Base-by-base conservation (phyloP, 2,888 invertebrate genomes). In the Cactoblastis cactorum region DNA sequence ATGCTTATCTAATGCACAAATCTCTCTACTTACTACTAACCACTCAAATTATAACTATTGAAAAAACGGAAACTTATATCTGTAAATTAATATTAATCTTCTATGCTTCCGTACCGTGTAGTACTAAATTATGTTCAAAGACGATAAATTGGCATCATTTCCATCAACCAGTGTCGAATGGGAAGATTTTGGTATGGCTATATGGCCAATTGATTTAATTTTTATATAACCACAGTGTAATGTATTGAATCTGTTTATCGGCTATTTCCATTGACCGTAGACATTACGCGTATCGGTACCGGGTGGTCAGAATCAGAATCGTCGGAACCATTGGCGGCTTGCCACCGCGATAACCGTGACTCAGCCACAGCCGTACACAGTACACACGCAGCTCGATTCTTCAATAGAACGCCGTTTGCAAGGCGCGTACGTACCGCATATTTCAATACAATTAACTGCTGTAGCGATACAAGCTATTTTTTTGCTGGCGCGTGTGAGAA, bases 401-500 rank as follows among this genome's bases (percentile, higher is more conserved):
- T 58, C 59, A 62, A 69, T 63, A 68, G 61, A 65, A 60, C 45
- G 53, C 53, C 24, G 48, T 43, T 60, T 63, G 68, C 65, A 67
- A 68, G 68, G 67, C 67, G 65, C 69, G 67, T 67, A 59, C 62
- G 66, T 66, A 58, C 63, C 69, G 69, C 73, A 74, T 77, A 77
- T 75, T 79, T 78, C 79, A 77, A 77, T 78, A 80, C 75, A 82
- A 82, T 78, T 80, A 80, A 73, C 73, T 62, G 70, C 72, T 57
- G 67, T 73, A 69, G 67, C 66, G 67, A 65, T 69, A 73, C 69
- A 63, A 68, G 58, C 58, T 59, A 71, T 82, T 85, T 77, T n/a
- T 85, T 84, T 83, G 76, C 75, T 56, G 65, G 66, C 67, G 73
- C 74, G 75, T 84, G 84, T 83, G 85, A 82, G 77, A 81, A 81